These are phyloP conservation scores for Poecilia gillii DNA, from an alignment of 2,797 vertebrate genomes.

Conservation along the genomic window DNA sequence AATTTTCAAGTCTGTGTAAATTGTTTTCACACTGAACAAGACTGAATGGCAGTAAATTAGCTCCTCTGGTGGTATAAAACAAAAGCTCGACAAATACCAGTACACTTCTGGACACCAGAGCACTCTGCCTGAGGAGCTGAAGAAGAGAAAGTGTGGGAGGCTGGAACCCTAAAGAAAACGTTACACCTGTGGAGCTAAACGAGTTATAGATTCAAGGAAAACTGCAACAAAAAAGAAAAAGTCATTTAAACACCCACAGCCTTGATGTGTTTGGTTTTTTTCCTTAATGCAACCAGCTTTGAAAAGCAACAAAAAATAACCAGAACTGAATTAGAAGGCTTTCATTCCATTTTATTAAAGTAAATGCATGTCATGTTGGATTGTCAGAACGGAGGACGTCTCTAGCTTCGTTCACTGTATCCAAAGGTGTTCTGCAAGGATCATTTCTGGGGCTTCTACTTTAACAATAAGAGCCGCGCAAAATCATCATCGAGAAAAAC, in stretches of 20 bases:
- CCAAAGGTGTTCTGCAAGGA: neutral
- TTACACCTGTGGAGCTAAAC: neutral
- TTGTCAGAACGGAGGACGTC: neutral
- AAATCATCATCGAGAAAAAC: neutral
- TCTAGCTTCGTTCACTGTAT: neutral
- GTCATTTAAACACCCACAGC: neutral
- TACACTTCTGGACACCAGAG: conserved; percentile 17
- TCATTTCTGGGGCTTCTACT: neutral
- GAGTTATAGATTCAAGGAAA: conserved; percentile 11
- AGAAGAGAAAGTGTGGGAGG: conserved; percentile 6
- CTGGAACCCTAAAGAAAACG: neutral
- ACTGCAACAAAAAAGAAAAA: conserved; percentile 11
- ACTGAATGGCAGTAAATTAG: conserved; percentile 56
- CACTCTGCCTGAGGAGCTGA: conserved; percentile 8
- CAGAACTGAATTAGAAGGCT: neutral
- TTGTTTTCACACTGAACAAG: conserved; percentile 56
- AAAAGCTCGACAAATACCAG: conserved; percentile 28
- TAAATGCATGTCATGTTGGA: neutral
- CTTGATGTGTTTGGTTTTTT: conserved; percentile 14
- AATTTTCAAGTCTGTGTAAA: conserved; percentile 56
- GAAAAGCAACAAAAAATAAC: conserved; percentile 22
- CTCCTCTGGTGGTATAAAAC: conserved; percentile 42
- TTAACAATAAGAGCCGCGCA: neutral
- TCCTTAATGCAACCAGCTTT: conserved; percentile 27
- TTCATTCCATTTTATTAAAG: neutral